phyloP scores from a whole-genome alignment of 92 coral and sea anemone genomes.

The Porites divaricata region DNA sequence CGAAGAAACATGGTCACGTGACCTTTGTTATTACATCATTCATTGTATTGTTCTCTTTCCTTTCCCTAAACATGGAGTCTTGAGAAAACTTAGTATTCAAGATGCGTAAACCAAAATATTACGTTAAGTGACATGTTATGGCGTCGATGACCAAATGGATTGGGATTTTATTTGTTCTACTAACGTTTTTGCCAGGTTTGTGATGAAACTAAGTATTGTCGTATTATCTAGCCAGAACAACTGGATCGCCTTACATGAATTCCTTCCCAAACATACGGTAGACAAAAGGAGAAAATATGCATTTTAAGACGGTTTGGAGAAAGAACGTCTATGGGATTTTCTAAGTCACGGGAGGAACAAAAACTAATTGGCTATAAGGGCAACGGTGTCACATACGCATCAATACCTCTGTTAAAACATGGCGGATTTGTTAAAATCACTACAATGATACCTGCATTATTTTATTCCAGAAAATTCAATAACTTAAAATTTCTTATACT shows the following conservation, averaged over 20 bases:
- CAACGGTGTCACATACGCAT: slow-evolving; percentile 1
- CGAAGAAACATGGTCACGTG: slow-evolving; percentile 27
- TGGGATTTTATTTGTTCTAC: slow-evolving; percentile 12
- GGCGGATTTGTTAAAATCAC: neutral
- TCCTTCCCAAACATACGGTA: neutral
- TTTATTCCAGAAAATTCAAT: no score
- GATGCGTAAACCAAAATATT: neutral
- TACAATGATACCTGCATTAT: neutral
- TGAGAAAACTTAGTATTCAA: slow-evolving; percentile 19
- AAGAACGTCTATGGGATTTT: neutral
- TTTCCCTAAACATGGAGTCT: slow-evolving; percentile 7
- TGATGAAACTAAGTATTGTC: slow-evolving; percentile 1
- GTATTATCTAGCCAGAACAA: neutral
- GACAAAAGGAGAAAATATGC: neutral
- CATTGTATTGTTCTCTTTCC: neutral
- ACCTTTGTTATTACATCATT: slow-evolving; percentile 49
- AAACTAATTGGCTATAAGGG: neutral
- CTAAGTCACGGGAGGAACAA: neutral
- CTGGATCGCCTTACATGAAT: neutral
- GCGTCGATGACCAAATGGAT: slow-evolving; percentile 35
- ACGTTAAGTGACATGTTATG: slow-evolving; percentile 14
- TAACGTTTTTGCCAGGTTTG: slow-evolving; percentile 40
- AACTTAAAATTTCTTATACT: neutral
- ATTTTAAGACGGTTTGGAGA: neutral
- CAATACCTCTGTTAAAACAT: slow-evolving; percentile 6